Evolutionary conservation across 2,113 vertebrate species (phyloP), one percentile per base, ranked within the genome.

Genomic region (Colaptes auratus): DNA sequence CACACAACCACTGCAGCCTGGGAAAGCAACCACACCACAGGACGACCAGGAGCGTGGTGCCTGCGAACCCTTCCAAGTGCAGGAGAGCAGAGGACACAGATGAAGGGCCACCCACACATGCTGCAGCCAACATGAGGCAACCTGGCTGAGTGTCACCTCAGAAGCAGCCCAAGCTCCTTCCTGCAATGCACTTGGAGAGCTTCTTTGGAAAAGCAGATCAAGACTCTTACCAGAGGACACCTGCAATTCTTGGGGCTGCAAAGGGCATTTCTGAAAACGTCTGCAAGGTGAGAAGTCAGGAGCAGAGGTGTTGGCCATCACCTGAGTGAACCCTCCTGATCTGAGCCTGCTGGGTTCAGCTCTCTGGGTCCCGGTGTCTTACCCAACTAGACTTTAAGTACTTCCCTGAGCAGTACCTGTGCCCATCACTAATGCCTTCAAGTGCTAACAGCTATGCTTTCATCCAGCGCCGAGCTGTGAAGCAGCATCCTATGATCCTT

Each of bases 111-210:
- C 71, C 56, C 4, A 1, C 36, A 6, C 20, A 1, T 25, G 35
- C 31, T 33, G 17, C 4, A 5, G 56, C 28, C 58, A 28, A 27
- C 58, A 19, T 1, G 0, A 1, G 11, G 50, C 2, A 20, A 70
- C 50, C 56, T 13, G 28, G 4, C 27, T 13, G 5, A 12, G 25
- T 13, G 18, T 2, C 7, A 58, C 66, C 55, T 20, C 39, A 55
- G 20, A 27, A 39, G 28, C 19, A 78, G 46, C 63, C 24, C 46
- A 19, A 19, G 16, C 42, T 14, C 39, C 11, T 80, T 39, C 75
- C 46, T 18, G 42, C 58, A 35, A 30, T 7, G 8, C 25, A 2
- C 17, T 12, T 30, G 24, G 8, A 70, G 23, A 59, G 31, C 56
- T 82, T 19, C 74, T 71, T 65, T 0, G 16, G 36, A 86, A 65